A percentile compares a stretch with the other conserved stretches of the same genome.
These are phyloP conservation scores for Reticulitermes speratus DNA, from an alignment of 1,140 invertebrate species.

Conservation along the genomic window DNA sequence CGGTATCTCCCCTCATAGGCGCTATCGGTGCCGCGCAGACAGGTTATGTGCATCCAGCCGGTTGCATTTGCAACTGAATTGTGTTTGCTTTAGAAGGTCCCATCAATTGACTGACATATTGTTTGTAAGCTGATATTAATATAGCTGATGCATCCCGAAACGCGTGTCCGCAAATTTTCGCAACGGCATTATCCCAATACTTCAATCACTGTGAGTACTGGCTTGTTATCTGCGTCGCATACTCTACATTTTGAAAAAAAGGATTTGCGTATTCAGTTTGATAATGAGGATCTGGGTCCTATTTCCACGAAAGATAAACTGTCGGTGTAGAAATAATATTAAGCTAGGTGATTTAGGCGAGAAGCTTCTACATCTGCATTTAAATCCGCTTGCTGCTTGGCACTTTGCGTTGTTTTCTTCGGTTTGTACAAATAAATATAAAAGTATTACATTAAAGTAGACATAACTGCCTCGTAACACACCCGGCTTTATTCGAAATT, in stretches of 20 bases:
- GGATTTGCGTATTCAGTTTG: neutral
- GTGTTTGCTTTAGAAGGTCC: neutral
- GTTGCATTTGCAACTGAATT: neutral
- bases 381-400: no score
- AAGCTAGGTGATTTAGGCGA: no score
- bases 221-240: neutral
- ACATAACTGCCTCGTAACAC: no score
- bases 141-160: neutral
- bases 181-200: neutral
- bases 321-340: no score
- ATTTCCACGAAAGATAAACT: no score
- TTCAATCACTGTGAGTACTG: neutral
- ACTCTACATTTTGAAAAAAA: neutral
- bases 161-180: neutral
- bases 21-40: neutral
- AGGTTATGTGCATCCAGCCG: neutral
- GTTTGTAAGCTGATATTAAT: neutral
- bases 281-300: no score
- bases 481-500: no score
- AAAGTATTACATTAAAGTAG: no score
- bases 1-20: neutral
- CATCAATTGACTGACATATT: constrained; percentile 12
- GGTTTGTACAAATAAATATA: no score
- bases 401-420: no score
- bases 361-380: no score